These are phyloP conservation scores for Xerus inauris DNA, from an alignment of 2,113 vertebrate genomes.

Conservation along the genomic window DNA sequence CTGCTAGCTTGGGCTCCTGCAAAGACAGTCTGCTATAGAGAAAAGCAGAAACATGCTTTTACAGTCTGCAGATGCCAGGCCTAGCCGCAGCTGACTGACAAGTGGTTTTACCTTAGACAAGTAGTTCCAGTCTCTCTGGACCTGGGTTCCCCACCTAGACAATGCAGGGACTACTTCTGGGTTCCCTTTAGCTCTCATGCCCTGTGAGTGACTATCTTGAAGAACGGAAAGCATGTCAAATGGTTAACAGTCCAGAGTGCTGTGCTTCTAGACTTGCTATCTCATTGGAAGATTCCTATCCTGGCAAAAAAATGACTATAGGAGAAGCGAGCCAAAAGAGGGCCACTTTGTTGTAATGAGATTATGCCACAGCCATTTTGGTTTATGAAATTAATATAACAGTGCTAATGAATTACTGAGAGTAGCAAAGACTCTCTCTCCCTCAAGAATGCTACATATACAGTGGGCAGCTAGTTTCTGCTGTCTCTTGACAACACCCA, in stretches of 20 bases:
- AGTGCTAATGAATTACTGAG: slow-evolving; percentile 32
- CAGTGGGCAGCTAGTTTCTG: not conserved
- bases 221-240: not conserved
- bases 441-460: not conserved
- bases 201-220: not conserved
- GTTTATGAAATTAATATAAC: slow-evolving; percentile 74
- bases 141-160: not conserved
- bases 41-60: too few relatives aligned
- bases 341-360: slow-evolving; percentile 71
- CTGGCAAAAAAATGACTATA: slow-evolving; percentile 30
- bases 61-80: rapidly evolving
- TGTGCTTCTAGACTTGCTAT: not conserved
- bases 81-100: not conserved
- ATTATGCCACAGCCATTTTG: slow-evolving; percentile 64
- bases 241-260: not conserved
- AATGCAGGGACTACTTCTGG: not conserved
- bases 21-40: rapidly evolving
- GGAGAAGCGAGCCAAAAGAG: slow-evolving; percentile 49
- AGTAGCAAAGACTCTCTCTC: not conserved
- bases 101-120: not conserved
- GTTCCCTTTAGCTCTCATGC: not conserved
- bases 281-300: slow-evolving; percentile 47
- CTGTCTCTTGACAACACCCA: not conserved
- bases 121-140: not conserved
- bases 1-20: not conserved